A percentile compares a stretch with the other conserved stretches of the same genome.
Conservation (phyloP, 1,140 invertebrate genomes). For the Drosophila repletoides region DNA sequence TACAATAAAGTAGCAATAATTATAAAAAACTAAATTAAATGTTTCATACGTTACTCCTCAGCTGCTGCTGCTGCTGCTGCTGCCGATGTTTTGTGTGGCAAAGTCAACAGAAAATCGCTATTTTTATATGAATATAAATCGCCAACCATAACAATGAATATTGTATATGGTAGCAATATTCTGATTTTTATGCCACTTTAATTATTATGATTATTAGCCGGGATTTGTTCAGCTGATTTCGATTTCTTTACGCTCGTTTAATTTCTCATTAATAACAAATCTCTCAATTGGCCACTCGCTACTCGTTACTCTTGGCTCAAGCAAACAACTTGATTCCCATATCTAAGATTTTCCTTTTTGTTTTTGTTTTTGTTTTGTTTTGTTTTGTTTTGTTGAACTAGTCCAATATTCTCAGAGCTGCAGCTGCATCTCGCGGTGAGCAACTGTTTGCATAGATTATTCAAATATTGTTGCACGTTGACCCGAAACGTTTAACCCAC, state of each 20-base stretch:
- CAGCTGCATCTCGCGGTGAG: constrained; percentile 27
- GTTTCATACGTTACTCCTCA: constrained; percentile 8
- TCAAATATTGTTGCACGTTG: constrained; percentile 77
- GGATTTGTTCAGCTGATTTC: constrained; percentile 24
- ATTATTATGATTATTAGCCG: constrained; percentile 55
- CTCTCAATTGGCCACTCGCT: background rate
- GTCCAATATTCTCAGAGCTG: no score
- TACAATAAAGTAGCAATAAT: constrained; percentile 82
- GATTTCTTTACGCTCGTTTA: constrained; percentile 18
- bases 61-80: no score
- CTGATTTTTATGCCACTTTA: constrained; percentile 77
- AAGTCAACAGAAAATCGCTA: constrained; percentile 17
- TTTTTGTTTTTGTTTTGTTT: background rate
- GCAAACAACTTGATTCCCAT: background rate
- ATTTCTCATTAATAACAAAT: constrained; percentile 14
- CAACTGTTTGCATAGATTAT: constrained; percentile 61
- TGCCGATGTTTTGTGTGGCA: no score
- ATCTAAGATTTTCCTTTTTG: background rate
- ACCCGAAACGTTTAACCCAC: constrained; percentile 56
- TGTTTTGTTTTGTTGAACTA: no score
- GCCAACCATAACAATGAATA: constrained; percentile 65
- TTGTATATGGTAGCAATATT: constrained; percentile 76
- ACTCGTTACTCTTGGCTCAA: background rate
- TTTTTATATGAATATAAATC: constrained; percentile 40
- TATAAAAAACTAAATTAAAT: constrained; percentile 81